Evolutionary conservation across 1,140 invertebrate species (phyloP), one percentile per base, ranked within the genome.

Genomic region (Hylaeus anthracinus): DNA sequence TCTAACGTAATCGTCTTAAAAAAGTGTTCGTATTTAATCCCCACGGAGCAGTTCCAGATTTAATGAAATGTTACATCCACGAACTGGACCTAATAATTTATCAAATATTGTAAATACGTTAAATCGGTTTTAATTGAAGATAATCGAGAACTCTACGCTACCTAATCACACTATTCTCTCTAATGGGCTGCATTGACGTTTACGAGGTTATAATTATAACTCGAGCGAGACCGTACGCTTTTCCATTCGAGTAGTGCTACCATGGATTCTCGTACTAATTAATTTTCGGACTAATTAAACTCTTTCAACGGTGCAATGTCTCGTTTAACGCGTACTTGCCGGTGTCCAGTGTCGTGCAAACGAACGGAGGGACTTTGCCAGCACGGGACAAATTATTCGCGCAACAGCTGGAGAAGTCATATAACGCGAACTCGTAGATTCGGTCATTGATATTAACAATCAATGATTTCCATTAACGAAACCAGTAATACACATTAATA

Each of bases 261-360:
- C 26, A 53, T 60, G 45, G 67, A 56, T 51, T 61, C 76, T 69
- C 26, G 1, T n/a, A 39, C 37, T 71, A 53, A 64, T 79, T 55
- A 70, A 80, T 84, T 84, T 85, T 85, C 66, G 43, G 53, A 56
- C 64, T 83, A 63, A 77, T 75, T 77, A 74, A 84, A 66, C 26
- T 48, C 65, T 55, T 48, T 78, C 39, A 39, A 9, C n/a, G 26
- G 1, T 5, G 65, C 14, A 3, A 5, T 53, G 15, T 53, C 45
- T n/a, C 45, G 66, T 41, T 78, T 51, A 43, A 55, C 61, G 43
- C 10, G 37, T n/a, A 37, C 26, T 58, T 8, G 12, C 43, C 41
- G 64, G 48, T 6, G 12, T 10, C 1, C 64, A n/a, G 4, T 3
- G 5, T 2, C 43, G 15, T 48, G 5, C 41, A 48, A 66, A 66